These are phyloP conservation scores for Planiliza haematocheilus DNA, from an alignment of 2,113 vertebrate genomes.

Conservation along the genomic window DNA sequence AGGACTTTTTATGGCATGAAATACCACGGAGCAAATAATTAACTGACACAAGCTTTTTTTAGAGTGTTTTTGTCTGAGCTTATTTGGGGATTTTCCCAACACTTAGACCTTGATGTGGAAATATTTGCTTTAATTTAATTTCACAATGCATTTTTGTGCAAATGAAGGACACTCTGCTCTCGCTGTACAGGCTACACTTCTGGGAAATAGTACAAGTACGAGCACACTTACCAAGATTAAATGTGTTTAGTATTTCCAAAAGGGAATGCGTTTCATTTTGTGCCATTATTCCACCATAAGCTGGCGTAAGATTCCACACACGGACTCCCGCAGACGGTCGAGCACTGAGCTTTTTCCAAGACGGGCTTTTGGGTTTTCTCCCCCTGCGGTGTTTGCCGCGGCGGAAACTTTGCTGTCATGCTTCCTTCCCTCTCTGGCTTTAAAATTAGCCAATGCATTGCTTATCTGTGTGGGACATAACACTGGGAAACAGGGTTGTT, in stretches of 20 bases:
- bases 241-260: conserved; percentile 76
- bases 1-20: too few species aligned
- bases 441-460: conserved; percentile 89
- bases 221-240: conserved; percentile 78
- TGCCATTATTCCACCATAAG: conserved; percentile 87
- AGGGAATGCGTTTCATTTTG: conserved; percentile 79
- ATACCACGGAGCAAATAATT: background rate
- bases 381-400: conserved; percentile 79
- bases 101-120: background rate
- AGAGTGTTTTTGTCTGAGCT: background rate
- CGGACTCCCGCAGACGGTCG: conserved; percentile 21
- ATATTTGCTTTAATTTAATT: background rate
- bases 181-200: background rate
- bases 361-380: conserved; percentile 41
- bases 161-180: background rate
- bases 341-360: conserved; percentile 68
- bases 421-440: conserved; percentile 94
- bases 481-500: conserved; percentile 86
- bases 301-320: conserved; percentile 36
- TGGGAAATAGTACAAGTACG: conserved; percentile 21
- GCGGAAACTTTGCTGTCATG: conserved; percentile 92
- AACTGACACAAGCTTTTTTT: too few species aligned
- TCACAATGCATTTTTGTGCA: background rate
- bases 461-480: conserved; percentile 94
- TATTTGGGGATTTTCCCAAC: background rate